Conservation (phyloP, 1,140 invertebrate species). For the Ceratitis capitata region DNA sequence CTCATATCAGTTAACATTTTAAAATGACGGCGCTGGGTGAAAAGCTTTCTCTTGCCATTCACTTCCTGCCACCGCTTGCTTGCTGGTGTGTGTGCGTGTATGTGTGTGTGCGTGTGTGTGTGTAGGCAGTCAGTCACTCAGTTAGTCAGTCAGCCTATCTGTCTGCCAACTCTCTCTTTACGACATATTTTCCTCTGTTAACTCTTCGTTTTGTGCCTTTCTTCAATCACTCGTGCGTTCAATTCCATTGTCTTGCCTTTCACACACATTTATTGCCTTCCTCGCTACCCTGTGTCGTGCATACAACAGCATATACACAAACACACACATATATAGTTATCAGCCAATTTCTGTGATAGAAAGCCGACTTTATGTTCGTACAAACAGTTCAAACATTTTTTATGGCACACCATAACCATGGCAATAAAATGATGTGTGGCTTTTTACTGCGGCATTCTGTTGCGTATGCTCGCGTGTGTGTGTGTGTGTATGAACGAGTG, state of each 20-base stretch:
- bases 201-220: background rate
- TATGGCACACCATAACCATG: constrained; percentile 17
- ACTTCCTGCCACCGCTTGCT: background rate
- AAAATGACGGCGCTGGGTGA: background rate
- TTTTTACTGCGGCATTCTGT: background rate
- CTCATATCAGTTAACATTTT: constrained; percentile 31
- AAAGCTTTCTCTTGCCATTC: background rate
- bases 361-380: too few species aligned
- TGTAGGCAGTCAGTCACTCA: background rate
- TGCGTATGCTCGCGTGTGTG: background rate
- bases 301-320: too few species aligned
- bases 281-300: background rate
- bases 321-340: too few species aligned
- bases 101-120: too few species aligned
- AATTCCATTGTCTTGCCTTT: background rate
- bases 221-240: background rate
- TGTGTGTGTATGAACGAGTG: too few species aligned
- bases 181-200: background rate
- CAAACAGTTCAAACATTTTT: background rate
- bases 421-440: background rate
- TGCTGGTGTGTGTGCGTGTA: too few species aligned
- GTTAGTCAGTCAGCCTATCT: background rate
- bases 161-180: background rate
- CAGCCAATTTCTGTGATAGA: constrained; percentile 12
- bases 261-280: background rate